Evolutionary conservation across 2,888 invertebrate species (phyloP).

Genomic region (Tetragonisca angustula): DNA sequence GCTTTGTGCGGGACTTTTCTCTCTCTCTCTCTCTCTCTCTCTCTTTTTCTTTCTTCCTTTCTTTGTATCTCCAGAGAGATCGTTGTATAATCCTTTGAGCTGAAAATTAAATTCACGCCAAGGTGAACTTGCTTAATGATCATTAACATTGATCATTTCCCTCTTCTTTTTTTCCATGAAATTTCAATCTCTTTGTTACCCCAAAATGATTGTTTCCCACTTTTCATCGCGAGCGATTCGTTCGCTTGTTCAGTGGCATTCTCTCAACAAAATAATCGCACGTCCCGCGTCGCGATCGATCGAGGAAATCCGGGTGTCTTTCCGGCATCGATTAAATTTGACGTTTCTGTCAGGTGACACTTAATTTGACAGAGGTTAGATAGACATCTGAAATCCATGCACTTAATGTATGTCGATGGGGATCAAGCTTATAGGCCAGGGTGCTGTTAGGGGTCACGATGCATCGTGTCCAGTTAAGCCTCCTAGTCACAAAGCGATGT

Average conservation of each 20-base stretch:
- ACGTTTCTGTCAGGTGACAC: constrained; percentile 51
- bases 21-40: too few species aligned
- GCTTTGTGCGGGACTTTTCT: constrained; percentile 1
- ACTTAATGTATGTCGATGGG: constrained; percentile 80
- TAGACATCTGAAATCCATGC: constrained; percentile 76
- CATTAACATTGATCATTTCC: background rate
- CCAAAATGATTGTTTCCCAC: too few species aligned
- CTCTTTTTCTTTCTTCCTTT: too few species aligned
- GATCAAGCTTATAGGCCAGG: constrained; percentile 75
- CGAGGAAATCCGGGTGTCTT: background rate
- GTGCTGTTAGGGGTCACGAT: constrained; percentile 77
- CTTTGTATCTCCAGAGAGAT: background rate
- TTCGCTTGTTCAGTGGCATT: too few species aligned
- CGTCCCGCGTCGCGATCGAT: background rate
- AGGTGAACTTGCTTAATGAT: constrained; percentile 1
- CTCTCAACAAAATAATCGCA: too few species aligned
- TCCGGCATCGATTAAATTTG: constrained; percentile 42
- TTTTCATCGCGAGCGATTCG: too few species aligned
- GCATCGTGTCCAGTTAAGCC: constrained; percentile 76
- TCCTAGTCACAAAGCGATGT: constrained; percentile 80
- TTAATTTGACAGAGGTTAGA: constrained; percentile 70
- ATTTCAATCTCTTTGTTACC: too few species aligned
- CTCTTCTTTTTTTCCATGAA: too few species aligned
- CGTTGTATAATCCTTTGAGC: constrained; percentile 2
- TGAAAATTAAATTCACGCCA: constrained; percentile 7